Base-by-base conservation (phyloP, 1,140 invertebrate genomes). In the Neotoxoptera formosana region DNA sequence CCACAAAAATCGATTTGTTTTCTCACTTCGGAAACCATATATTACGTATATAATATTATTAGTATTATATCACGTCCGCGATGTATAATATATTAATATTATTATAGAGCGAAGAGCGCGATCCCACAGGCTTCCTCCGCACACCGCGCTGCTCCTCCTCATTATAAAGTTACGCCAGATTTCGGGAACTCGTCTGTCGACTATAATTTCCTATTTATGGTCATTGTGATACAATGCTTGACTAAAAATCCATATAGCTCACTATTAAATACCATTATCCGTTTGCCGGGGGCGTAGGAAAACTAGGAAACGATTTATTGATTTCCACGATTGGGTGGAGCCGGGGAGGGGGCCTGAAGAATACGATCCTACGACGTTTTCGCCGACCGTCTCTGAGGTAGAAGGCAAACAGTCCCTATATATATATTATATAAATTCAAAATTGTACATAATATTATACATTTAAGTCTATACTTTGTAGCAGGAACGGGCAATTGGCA, bases 1-100 rank as follows among this genome's bases (percentile, higher is more conserved):
- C 45, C 86, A 48, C n/a, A n/a, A 87, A 48, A 87, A 87, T 87
- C 86, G 86, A 87, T 87, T 87, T 48, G 41, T 87, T 48, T n/a
- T 48, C 41, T 87, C 86, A 48, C 86, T 87, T 48, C 30, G 86
- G 41, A 48, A 67, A 67, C 60, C 30, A 47, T 30, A 48, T 41
- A 41, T 20, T 14, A n/a, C n/a, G 45, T 30, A 36, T 47, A 45
- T 51, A 17, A 17, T 17, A 51, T 25, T 86, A 45, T 25, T 30
- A n/a, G n/a, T n/a, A 45, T 47, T 14, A 48, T 20, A 30, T 17
- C n/a, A 41, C 4, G 81, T 81, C 34, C 67, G n/a, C n/a, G n/a
- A n/a, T 81, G n/a, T 34, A 34, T 60, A 9, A 34, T 20, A 41
- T 25, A 21, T 41, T 41, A 41, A 41, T 25, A 21, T 41, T 41